These are phyloP conservation scores for Trachymyrmex cornetzi DNA, from an alignment of 1,140 invertebrate genomes.

Conservation along the genomic window DNA sequence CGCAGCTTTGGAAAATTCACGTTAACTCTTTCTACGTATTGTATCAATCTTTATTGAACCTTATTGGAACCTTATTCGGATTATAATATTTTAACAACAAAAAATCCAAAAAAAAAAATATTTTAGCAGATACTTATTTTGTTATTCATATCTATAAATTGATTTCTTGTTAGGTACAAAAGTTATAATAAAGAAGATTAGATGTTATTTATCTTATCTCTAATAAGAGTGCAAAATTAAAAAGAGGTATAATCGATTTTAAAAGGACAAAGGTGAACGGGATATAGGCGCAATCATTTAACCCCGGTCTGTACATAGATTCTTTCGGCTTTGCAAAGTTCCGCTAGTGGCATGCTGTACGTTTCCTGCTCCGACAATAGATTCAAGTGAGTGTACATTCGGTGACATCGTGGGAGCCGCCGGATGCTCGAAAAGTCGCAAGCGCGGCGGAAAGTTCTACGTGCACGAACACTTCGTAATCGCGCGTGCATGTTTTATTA, in stretches of 20 bases:
- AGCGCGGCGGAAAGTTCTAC: slow-evolving; percentile 50
- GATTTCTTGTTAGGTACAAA: not conserved
- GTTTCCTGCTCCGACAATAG: slow-evolving; percentile 63
- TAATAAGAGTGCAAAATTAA: not conserved
- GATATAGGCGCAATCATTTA: slow-evolving; percentile 46
- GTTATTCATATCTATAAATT: not conserved
- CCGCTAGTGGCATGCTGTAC: slow-evolving; percentile 36
- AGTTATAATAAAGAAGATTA: not conserved
- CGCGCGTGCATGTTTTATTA: slow-evolving; percentile 61
- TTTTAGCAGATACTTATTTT: not conserved
- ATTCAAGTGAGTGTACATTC: slow-evolving; percentile 62
- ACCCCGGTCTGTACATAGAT: slow-evolving; percentile 29
- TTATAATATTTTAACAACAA: not conserved
- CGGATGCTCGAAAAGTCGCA: slow-evolving; percentile 62
- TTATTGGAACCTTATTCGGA: not conserved
- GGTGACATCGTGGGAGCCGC: slow-evolving; percentile 59
- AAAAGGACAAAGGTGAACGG: slow-evolving; percentile 38
- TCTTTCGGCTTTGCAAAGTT: slow-evolving; percentile 59
- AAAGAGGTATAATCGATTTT: not conserved
- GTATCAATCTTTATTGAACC: not conserved
- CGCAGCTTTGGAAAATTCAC: not conserved
- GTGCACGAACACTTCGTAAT: slow-evolving; percentile 52
- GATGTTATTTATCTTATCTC: not conserved
- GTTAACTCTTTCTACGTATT: not conserved
- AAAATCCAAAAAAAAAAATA: too few relatives aligned